These are phyloP conservation scores for Mastigias papua DNA, from an alignment of 30 jellyfish, hydroid and myxozoan species.

Conservation along the genomic window DNA sequence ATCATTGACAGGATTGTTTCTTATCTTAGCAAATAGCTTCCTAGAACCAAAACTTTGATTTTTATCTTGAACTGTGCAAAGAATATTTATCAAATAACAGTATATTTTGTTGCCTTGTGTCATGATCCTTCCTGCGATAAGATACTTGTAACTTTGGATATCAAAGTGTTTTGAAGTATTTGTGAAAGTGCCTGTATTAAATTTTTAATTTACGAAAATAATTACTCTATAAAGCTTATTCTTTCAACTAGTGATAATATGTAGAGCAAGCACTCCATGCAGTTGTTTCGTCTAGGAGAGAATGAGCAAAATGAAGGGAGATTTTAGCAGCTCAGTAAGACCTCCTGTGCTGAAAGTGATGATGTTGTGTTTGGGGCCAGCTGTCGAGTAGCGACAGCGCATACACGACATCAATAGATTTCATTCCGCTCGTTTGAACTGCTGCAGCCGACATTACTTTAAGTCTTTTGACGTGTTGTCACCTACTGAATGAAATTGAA, in stretches of 20 bases:
- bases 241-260: no score
- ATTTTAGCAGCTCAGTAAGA: neutral
- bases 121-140: no score
- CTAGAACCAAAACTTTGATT: neutral
- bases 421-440: neutral
- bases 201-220: no score
- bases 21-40: neutral
- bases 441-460: conserved; percentile 5
- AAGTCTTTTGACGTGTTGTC: conserved; percentile 7
- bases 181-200: no score
- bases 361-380: neutral
- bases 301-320: neutral
- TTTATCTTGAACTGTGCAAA: no score
- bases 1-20: neutral
- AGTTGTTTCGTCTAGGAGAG: neutral
- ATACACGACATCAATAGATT: neutral
- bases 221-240: no score
- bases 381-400: neutral
- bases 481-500: neutral
- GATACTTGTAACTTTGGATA: no score
- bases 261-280: no score
- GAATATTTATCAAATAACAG: no score
- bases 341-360: neutral
- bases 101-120: no score
- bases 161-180: no score